phyloP scores from a whole-genome alignment of 2,113 vertebrate genomes.

The Terrapene triunguis region DNA sequence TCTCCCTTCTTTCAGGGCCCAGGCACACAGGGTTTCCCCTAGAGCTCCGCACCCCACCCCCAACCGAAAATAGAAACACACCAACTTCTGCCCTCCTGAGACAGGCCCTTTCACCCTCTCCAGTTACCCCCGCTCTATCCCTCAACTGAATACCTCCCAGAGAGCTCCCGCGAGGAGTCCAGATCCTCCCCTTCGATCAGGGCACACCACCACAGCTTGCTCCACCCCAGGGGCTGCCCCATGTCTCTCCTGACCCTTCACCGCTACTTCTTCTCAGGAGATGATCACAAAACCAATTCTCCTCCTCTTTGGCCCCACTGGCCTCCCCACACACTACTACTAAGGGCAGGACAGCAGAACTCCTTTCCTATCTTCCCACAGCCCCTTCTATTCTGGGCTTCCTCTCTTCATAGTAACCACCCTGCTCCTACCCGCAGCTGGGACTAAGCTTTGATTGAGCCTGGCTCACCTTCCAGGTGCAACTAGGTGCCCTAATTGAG shows the following conservation, averaged over 20 bases:
- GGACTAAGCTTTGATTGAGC: not conserved
- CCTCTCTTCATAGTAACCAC: not conserved
- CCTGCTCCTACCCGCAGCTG: not conserved
- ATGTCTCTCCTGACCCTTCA: not conserved
- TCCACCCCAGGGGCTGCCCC: not conserved
- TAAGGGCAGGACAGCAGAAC: not conserved
- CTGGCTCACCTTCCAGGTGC: not conserved
- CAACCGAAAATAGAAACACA: not conserved
- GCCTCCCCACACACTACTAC: not conserved
- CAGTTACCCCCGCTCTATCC: not conserved
- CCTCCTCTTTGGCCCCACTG: not conserved
- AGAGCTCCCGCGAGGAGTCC: not conserved
- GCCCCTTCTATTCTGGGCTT: not conserved
- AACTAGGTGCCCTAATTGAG: not conserved
- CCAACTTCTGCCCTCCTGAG: not conserved
- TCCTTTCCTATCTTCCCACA: not conserved
- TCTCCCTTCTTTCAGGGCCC: not conserved
- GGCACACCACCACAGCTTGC: not conserved
- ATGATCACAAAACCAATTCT: not conserved
- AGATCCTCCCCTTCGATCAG: not conserved
- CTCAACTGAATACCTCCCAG: not conserved
- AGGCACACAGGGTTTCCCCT: not conserved
- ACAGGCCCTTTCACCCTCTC: not conserved
- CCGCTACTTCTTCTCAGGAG: not conserved
- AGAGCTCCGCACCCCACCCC: not conserved